Conservation (phyloP, 1,140 invertebrate species). For the Zaprionus camerounensis region DNA sequence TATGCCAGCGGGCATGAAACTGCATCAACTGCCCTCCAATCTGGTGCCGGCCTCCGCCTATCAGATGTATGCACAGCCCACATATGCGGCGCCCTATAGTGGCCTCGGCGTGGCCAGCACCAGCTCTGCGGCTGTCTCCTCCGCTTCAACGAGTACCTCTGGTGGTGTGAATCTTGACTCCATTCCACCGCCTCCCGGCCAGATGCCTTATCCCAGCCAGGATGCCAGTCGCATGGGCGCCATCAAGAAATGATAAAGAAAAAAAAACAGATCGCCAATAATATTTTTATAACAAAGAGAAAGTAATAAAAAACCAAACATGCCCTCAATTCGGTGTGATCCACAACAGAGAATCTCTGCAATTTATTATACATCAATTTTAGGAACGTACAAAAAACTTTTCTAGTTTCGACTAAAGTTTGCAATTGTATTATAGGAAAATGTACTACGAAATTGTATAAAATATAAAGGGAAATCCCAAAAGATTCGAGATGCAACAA, state of each 20-base stretch:
- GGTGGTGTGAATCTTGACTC: slow-evolving; percentile 66
- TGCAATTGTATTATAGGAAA: no score
- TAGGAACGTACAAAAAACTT: background rate
- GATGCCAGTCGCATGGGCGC: slow-evolving; percentile 87
- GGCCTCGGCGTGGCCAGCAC: slow-evolving; percentile 83
- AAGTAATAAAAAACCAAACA: slow-evolving; percentile 8
- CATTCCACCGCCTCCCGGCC: slow-evolving; percentile 85
- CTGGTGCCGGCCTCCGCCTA: slow-evolving; percentile 85
- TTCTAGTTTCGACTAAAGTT: background rate
- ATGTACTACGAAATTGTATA: no score
- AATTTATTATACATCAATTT: background rate
- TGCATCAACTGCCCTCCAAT: slow-evolving; percentile 85
- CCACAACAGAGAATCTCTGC: background rate
- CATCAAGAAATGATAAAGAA: slow-evolving; percentile 14
- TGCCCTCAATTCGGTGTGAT: background rate
- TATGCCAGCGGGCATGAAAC: slow-evolving; percentile 85
- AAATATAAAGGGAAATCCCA: background rate
- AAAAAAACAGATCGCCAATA: background rate
- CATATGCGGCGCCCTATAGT: slow-evolving; percentile 85
- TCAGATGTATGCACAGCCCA: slow-evolving; percentile 87
- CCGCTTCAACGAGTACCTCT: slow-evolving; percentile 42
- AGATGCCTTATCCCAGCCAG: slow-evolving; percentile 96
- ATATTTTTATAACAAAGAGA: slow-evolving; percentile 15
- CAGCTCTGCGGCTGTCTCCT: slow-evolving; percentile 78
- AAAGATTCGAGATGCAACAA: background rate